Percentiles rank a stretch among this genome's conserved stretches.
Conservation (phyloP, 2,113 vertebrate species). For the Bungarus multicinctus region DNA sequence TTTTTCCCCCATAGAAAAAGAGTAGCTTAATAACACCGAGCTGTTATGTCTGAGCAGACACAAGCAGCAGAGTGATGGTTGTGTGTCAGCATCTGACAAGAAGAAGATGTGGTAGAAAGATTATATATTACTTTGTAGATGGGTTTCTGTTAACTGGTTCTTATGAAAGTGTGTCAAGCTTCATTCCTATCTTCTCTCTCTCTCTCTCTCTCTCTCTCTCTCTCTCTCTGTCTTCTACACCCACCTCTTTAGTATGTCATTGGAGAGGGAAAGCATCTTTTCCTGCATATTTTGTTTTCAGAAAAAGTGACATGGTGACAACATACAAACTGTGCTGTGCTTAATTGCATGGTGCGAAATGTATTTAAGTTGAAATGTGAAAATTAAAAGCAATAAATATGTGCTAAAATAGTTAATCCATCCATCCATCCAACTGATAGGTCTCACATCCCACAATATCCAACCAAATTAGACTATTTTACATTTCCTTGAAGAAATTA, state of each 20-base stretch:
- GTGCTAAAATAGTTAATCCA: background rate
- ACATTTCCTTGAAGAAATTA: background rate
- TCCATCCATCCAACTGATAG: background rate
- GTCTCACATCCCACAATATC: background rate
- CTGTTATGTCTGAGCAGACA: conserved; percentile 4
- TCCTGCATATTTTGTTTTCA: background rate
- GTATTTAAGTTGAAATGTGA: background rate
- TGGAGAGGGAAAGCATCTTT: rapidly evolving
- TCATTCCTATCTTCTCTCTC: background rate
- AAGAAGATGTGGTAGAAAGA: background rate
- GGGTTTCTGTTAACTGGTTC: conserved; percentile 18
- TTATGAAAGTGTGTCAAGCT: background rate
- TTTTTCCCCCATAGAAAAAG: conserved; percentile 45
- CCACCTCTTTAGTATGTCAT: background rate
- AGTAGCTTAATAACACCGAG: conserved; percentile 43
- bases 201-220: background rate
- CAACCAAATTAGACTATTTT: background rate
- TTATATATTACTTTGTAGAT: conserved; percentile 22
- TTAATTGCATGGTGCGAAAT: background rate
- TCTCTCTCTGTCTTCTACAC: rapidly evolving
- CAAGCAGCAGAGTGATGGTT: conserved; percentile 28
- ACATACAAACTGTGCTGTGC: background rate
- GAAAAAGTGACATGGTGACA: background rate
- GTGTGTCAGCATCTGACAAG: conserved; percentile 37
- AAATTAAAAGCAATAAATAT: background rate